Conservation (phyloP, 1,140 invertebrate genomes). For the Cydia pomonella region DNA sequence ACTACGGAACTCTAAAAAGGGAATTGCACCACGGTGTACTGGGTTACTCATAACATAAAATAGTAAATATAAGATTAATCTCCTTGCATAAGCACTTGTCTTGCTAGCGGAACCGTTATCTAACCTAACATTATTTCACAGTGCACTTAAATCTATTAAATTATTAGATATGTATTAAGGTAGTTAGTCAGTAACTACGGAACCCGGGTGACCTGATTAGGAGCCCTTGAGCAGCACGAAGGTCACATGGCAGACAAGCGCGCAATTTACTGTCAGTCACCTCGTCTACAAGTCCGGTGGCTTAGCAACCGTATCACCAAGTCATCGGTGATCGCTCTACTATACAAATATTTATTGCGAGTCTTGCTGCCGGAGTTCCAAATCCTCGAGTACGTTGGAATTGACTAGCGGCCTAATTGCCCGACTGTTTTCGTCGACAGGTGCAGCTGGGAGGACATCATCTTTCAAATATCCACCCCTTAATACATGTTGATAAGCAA, state of each 20-base stretch:
- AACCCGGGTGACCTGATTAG: constrained; percentile 11
- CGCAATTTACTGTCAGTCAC: constrained; percentile 16
- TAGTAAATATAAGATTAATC: no score
- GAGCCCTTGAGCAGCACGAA: neutral
- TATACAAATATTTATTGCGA: neutral
- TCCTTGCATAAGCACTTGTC: no score
- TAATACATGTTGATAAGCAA: no score
- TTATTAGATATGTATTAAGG: neutral
- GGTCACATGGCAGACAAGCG: neutral
- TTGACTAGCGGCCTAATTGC: no score
- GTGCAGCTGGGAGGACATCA: no score
- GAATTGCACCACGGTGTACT: no score
- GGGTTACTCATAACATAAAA: no score
- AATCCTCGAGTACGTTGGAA: no score
- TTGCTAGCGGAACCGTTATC: neutral
- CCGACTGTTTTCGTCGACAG: no score
- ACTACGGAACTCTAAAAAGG: no score
- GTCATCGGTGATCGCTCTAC: neutral
- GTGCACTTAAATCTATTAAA: neutral
- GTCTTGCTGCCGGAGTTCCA: neutral
- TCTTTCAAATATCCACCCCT: no score
- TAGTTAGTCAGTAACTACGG: neutral
- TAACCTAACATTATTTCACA: neutral
- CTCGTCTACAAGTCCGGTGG: neutral
- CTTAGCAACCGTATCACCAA: constrained; percentile 5